Evolutionary conservation across 2,888 invertebrate species (phyloP), one percentile per base, ranked within the genome.

Genomic region (Cheilosia soror): DNA sequence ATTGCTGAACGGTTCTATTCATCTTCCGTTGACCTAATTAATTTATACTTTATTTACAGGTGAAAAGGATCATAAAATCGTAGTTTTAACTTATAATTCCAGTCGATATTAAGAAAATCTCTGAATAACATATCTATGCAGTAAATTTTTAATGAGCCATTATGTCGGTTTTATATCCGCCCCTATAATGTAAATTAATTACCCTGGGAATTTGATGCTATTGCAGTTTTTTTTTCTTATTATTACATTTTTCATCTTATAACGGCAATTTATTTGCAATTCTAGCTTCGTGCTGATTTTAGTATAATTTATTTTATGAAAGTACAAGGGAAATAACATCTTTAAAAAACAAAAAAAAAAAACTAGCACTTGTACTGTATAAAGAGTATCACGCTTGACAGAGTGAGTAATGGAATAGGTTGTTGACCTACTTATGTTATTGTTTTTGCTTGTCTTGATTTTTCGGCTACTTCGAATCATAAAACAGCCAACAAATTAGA

Each of bases 381-480:
- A 63, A 73, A 73, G 40, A 58, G 66, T 47, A 76, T 73, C 42
- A 13, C 65, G 75, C 68, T 73, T 80, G 75, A 80, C 73, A 69
- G 57, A 65, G 63, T 81, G 66, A 69, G 42, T 65, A 79, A 79
- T 68, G 20, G 65, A 62, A 53, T 33, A 72, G 79, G 79, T 75
- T 84, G 69, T 69, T 84, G 83, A 51, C 79, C 83, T 75, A 84
- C 53, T 75, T 84, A 53, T 65, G 31, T 9, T 71, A 47, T 13
- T 33, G 66, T 33, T 40, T 25, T 20, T 37, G 65, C 31, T 37
- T 57, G 44, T 53, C 53, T 66, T 53, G n/a, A 40, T 60, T 71
- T 58, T 71, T 29, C 5, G 42, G 58, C 58, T 37, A 51, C 31
- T 51, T 57, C 5, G 20, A 47, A 37, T 44, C 25, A 37, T 51